Evolutionary conservation across 2,797 vertebrate species (phyloP).

Genomic region (Perodicticus potto): DNA sequence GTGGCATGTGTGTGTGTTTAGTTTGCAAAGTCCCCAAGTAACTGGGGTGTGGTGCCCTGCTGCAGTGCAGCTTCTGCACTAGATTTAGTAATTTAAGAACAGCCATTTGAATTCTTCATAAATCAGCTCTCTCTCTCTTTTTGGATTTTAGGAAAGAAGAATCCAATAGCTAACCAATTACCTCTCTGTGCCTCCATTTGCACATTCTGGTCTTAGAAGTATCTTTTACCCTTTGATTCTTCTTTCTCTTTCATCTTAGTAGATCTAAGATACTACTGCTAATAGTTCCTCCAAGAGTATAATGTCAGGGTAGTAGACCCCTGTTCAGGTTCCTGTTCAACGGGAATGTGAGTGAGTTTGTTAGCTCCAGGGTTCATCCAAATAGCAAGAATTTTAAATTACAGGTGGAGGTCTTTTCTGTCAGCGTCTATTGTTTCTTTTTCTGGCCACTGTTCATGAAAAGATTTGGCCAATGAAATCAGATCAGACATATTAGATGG

Average conservation of each 20-base stretch:
- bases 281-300: not conserved
- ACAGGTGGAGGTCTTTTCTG: not conserved
- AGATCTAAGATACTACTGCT: not conserved
- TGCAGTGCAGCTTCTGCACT: not conserved
- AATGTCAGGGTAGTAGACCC: not conserved
- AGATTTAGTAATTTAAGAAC: not conserved
- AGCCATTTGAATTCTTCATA: not conserved
- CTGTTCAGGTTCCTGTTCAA: not conserved
- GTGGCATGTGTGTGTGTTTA: not conserved
- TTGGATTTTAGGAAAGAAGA: not conserved
- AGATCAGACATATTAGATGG: not conserved
- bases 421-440: not conserved
- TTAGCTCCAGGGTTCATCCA: not conserved
- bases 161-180: not conserved
- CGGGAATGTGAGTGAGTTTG: not conserved
- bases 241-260: not conserved
- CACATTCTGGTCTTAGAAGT: not conserved
- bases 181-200: not conserved
- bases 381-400: slow-evolving; percentile 1
- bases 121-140: not conserved
- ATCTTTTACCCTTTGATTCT: not conserved
- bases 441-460: not conserved
- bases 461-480: not conserved
- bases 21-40: not conserved
- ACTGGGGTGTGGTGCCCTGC: not conserved